Evolutionary conservation across 2,797 vertebrate species (phyloP), one percentile per base, ranked within the genome.

Genomic region (Bovichtus variegatus): DNA sequence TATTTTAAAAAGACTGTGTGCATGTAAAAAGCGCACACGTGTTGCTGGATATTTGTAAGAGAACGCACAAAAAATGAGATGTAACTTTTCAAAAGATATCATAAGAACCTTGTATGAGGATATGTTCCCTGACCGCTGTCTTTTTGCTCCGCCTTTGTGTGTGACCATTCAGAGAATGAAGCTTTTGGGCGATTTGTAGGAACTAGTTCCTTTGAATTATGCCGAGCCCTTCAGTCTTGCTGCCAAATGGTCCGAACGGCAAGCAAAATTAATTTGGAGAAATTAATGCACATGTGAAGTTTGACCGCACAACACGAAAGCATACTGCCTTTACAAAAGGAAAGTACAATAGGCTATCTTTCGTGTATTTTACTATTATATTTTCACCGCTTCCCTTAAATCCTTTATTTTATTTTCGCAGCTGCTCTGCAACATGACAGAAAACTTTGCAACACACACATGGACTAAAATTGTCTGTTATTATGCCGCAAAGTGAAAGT

Each of bases 391-490:
- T 23, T 34, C 34, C 2, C 3, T 11, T n/a, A 15, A 46, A 46
- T 34, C 0, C 23, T 47, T 46, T 19, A 12, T 23, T 55, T 71
- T 49, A 9, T 41, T 81, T 55, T 12, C 46, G 25, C 6, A 9
- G 10, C 18, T 49, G 16, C 25, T 44, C 21, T 50, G 6, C 16
- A 34, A 38, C 8, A 55, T 59, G 60, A 62, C 55, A 61, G n/a
- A 61, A 67, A 75, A 36, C 2, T 65, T 9, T 66, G 54, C 12
- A 54, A 18, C 38, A 27, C 21, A 15, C 23, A 36, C 34, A 65
- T 40, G 41, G 7, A 43, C 23, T 29, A 55, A 29, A 38, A 58
- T 29, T 36, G 27, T 12, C 47, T 46, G 50, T 47, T 18, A 27
- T 34, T 41, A 18, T 41, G 36, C 13, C 12, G 41, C 36, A 54